Evolutionary conservation across 2,888 invertebrate genomes (phyloP), one percentile per base, ranked within the genome.

Genomic region (Hirtodrosophila trivittata): DNA sequence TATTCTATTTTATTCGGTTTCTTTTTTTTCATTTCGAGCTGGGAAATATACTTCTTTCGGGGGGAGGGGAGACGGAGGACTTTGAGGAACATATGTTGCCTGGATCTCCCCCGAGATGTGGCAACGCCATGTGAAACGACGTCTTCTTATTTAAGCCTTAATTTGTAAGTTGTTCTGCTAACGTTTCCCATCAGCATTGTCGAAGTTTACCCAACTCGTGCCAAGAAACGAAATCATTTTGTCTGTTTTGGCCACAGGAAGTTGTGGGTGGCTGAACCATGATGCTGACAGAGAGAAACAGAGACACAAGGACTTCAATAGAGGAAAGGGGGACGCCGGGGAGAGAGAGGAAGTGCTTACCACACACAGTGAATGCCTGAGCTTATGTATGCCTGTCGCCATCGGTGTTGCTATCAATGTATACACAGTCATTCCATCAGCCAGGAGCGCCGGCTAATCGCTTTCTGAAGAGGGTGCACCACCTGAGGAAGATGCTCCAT

Each of bases 71-170:
- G 18, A 21, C 5, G 66, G 46, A 56, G 57, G 60, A 60, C 42
- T 66, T 68, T 35, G 46, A 42, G 56, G 62, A 71, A 75, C 71
- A 71, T 62, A 62, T 70, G 77, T 83, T 72, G 70, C 38, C 62
- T 37, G 28, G 35, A 13, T 7, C 33, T 72, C 66, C 76, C 76
- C 21, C 41, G 70, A 64, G 73, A 55, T 32, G 41, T 39, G 60
- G 76, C 56, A 55, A 28, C 39, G 33, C 45, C 18, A 21, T 37
- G 54, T 13, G 39, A 45, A 33, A 18, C 49, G 54, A 64, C 55
- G 58, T 55, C 67, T 63, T 73, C 74, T 77, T 73, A 77, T 77
- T 73, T 77, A 68, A 73, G 74, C 72, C 74, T 77, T 73, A 66
- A 73, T 76, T 72, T 72, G 73, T 76, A 71, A 71, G 76, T 70